Percentiles rank a stretch among this genome's conserved stretches.
Evolutionary conservation across 1,140 invertebrate genomes (phyloP).

Genomic region (Diachasma alloeum): DNA sequence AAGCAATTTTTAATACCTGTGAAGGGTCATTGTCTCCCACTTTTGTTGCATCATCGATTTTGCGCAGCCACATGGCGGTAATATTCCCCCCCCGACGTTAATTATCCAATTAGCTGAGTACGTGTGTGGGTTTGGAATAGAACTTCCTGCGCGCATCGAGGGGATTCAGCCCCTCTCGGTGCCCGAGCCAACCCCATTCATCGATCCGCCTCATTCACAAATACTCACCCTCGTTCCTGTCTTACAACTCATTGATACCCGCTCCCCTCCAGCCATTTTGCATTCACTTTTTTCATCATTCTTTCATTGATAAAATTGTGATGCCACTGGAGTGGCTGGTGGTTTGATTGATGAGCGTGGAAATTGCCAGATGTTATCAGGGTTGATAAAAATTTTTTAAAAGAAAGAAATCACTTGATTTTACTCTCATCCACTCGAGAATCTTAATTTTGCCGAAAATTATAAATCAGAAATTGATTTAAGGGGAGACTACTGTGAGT

Average conservation of each 20-base stretch:
- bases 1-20: no score
- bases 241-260: conserved; percentile 17
- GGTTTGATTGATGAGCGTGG: no score
- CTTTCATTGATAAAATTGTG: no score
- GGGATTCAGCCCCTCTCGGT: neutral
- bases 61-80: neutral
- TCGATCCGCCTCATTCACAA: conserved; percentile 25
- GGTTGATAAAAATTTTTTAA: no score
- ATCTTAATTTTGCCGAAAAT: no score
- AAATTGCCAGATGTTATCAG: no score
- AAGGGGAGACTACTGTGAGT: no score
- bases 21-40: neutral
- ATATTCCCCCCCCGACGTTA: neutral
- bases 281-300: neutral
- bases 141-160: neutral
- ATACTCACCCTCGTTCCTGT: conserved; percentile 14
- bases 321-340: no score
- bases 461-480: no score
- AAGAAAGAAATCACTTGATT: no score
- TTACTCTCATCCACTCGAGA: no score
- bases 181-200: conserved; percentile 9
- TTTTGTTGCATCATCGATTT: neutral
- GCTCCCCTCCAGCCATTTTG: neutral
- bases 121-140: neutral
- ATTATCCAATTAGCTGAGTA: conserved; percentile 14